Base-by-base conservation (phyloP, 2,113 vertebrate species). In the Leucopsar rothschildi region DNA sequence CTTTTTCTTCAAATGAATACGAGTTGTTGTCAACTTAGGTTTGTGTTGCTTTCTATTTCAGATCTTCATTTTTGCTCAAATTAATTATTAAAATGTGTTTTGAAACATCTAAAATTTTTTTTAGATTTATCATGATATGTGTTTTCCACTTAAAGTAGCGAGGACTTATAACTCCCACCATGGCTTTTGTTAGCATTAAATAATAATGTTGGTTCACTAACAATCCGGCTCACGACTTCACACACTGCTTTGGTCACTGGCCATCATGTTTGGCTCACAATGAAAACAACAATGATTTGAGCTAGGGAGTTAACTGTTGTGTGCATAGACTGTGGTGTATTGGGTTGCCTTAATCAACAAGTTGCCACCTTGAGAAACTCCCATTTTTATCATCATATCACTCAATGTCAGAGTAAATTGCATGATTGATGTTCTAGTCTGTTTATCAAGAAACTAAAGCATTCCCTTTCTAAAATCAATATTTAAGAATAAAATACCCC, bases 381-480 rank as follows among this genome's bases (percentile, higher is more conserved):
- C 29, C 3, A 0, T 12, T 53, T 94, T 92, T 92, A 93, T 72
- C 52, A 55, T 16, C 3, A 15, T 40, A 63, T 55, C 56, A 92
- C 47, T 94, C 87, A 84, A 92, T 97, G 95, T 95, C 89, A 96
- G 37, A 69, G 33, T 72, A 98, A 97, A 97, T 95, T 95, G 33
- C 92, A 94, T 97, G 82, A 97, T 80, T 96, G 95, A 96, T 96
- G 86, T 70, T 76, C 60, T 68, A 69, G 82, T 49, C 56, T 95
- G 11, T 88, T 95, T 86, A 88, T 92, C 86, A 92, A 91, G 86
- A 70, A 92, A 94, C 61, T 76, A 56, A 29, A 70, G 65, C 24
- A 90, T 91, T 94, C 72, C 61, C 31, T 86, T 78, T 63, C 60
- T 28, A 89, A 97, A 96, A 96, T 97, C 96, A 93, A 96, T 97